Conservation (phyloP, 2,888 invertebrate genomes). For the Fragum whitleyi region DNA sequence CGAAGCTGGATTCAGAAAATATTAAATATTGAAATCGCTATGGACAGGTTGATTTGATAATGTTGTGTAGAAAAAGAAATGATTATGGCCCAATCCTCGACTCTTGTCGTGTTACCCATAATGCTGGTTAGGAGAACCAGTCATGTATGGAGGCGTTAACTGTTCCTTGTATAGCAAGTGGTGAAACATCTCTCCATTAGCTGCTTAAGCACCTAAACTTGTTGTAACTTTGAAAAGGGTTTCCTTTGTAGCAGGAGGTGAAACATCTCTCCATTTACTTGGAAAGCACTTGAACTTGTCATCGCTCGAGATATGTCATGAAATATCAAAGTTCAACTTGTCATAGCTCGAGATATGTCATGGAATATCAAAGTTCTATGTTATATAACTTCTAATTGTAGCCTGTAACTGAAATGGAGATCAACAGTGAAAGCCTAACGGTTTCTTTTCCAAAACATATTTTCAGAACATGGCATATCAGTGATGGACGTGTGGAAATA, state of each 20-base stretch:
- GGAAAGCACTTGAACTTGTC: neutral
- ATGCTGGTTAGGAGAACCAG: neutral
- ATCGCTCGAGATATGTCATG: neutral
- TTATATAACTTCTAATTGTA: neutral
- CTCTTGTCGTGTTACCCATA: neutral
- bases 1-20: neutral
- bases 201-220: neutral
- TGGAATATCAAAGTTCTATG: neutral
- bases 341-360: no score
- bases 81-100: neutral
- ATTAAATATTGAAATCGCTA: neutral
- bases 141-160: neutral
- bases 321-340: no score
- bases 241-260: no score
- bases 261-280: neutral
- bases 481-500: slow-evolving; percentile 2
- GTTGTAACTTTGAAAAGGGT: neutral
- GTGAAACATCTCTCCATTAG: neutral
- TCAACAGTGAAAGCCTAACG: neutral
- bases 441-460: neutral
- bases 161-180: no score
- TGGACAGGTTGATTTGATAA: no score
- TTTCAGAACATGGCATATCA: slow-evolving; percentile 8
- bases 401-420: neutral
- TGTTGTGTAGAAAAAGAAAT: neutral